Evolutionary conservation across 2,888 invertebrate genomes (phyloP), one percentile per base, ranked within the genome.

Genomic region (Pyrochroa serraticornis): DNA sequence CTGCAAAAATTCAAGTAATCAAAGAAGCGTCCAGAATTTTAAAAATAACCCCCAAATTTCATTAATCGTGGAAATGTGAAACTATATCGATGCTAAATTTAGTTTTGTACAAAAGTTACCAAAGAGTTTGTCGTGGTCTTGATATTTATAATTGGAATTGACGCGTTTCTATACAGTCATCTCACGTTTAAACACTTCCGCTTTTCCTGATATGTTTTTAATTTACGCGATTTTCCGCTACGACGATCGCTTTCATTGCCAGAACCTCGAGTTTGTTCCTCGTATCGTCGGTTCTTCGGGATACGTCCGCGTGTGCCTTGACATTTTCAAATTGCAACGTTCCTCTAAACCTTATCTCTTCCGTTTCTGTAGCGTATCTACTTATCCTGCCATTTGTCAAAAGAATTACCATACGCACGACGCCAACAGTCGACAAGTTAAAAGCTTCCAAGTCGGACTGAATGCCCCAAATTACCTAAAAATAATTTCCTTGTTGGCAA

Each of bases 1-100:
- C 93, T 93, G 86, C 36, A 82, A 83, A 5, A 22, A 22, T 65
- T 30, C 14, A 42, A 9, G 13, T 8, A 31, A 35, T 46, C 12
- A 35, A 35, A 13, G 9, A 42, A 36, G 33, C 10, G 6, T 38
- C 9, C 7, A 9, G 7, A 7, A 33, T 33, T 33, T 33, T 33
- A 33, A 33, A 33, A 33, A 33, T 7, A 7, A 33, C 6, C 33
- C 6, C 33, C n/a, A n/a, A n/a, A n/a, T n/a, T n/a, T n/a, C n/a
- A n/a, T n/a, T n/a, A n/a, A n/a, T n/a, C n/a, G n/a, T n/a, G n/a
- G n/a, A n/a, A n/a, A n/a, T n/a, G n/a, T n/a, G n/a, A n/a, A n/a
- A n/a, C n/a, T n/a, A n/a, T n/a, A n/a, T n/a, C n/a, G n/a, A n/a
- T n/a, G n/a, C n/a, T n/a, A n/a, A n/a, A n/a, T n/a, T n/a, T n/a